Evolutionary conservation across 2,888 invertebrate genomes (phyloP), one percentile per base, ranked within the genome.

Genomic region (Aleiodes alternator): DNA sequence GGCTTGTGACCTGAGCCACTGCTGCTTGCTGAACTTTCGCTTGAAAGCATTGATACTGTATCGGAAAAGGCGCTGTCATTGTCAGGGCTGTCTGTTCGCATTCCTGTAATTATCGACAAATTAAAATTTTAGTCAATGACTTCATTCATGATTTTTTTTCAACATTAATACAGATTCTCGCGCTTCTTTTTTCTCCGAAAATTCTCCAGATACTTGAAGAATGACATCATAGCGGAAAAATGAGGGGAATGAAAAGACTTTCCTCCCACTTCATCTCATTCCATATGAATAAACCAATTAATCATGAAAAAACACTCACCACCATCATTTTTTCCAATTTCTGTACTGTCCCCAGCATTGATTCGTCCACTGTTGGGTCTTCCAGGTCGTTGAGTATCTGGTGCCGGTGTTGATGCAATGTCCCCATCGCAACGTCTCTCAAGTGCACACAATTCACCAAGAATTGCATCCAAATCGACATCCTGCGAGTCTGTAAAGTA

Each of bases 31-130:
- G 97, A 97, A 55, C 97, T 98, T 90, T 98, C 98, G 82, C 96
- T 96, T 34, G 96, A 96, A 79, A 97, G 91, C 93, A 97, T 94
- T 34, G 97, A 97, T 76, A 98, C 97, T 79, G 97, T 98, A 90
- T 99, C 99, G 85, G 98, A 98, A 90, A 98, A 99, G 14, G 98
- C 99, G 11, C 98, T 98, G 91, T 99, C 99, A 90, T 98, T 98
- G 90, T 98, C 98, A 0, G 98, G 98, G 72, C 97, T 97, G 86
- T 98, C 97, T 12, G 97, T 96, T 80, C 97, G 93, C 80, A 89
- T 85, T 73, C 87, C 89, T 89, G 75, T 51, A 4, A 34, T 57
- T 14, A 23, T 56, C n/a, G 66, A 34, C 4, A 38, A 61, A 59
- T 71, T 29, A 34, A 43, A n/a, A 57, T 14, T 51, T 66, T 16